Base-by-base conservation (phyloP, 2,888 invertebrate genomes). In the Thumatha senex region DNA sequence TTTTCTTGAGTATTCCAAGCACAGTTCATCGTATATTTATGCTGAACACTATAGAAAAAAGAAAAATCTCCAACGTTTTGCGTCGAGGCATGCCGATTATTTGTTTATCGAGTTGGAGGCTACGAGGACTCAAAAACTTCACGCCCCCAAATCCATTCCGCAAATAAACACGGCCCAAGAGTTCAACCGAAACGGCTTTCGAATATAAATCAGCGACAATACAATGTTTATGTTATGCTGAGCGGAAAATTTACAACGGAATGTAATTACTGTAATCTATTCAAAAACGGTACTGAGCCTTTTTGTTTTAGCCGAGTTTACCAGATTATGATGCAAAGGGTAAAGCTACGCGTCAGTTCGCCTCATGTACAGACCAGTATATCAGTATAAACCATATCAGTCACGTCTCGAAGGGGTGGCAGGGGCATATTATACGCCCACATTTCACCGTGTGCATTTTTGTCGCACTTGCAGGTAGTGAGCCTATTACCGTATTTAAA, bases 261-360 rank as follows among this genome's bases (percentile, higher is more conserved):
- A 77, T 59, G 79, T 81, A 82, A 80, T 82, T 81, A 79, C 67
- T 58, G 67, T 72, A 77, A 79, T 76, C 76, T 74, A 70, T 65
- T 57, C 63, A 46, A 46, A 63, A 63, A 44, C 61, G 41, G 55
- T n/a, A 13, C 10, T 38, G 33, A 45, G 48, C 49, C 54, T 49
- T 51, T 59, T 44, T 51, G 12, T 46, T 48, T 43, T 30, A 12
- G 42, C 35, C 47, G 40, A 43, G 54, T 42, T 52, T 52, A 57
- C 56, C 34, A 56, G 61, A 63, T 67, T 67, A 67, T 61, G 54
- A 56, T 54, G 52, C 59, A 59, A 58, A 52, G 57, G 59, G 41
- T 70, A 65, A 64, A 57, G 15, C 30, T 53, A 56, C 58, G 50
- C 33, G 15, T 45, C 41, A 56, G 52, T 50, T 31, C 31, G 8